Conservation (phyloP, 92 coral and sea anemone genomes). For the Umimayanthus chanpuru region DNA sequence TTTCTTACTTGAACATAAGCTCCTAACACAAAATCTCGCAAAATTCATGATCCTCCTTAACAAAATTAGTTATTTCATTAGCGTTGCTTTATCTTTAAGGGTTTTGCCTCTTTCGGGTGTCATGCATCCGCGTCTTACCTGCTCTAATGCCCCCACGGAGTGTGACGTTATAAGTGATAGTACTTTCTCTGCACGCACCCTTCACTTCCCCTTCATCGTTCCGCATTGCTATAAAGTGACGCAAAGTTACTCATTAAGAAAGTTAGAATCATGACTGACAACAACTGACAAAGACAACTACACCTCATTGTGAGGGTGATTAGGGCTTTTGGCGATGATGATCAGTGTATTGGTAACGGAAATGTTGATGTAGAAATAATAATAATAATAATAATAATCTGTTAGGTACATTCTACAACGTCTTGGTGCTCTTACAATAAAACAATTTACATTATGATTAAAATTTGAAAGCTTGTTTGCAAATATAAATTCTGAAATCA, state of each 20-base stretch:
- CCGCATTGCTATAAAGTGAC: conserved; percentile 43
- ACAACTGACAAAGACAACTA: not conserved
- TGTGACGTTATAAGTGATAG: conserved; percentile 86
- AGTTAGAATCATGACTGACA: not conserved
- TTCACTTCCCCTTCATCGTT: conserved; percentile 57
- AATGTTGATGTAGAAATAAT: too few relatives aligned
- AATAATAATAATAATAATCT: too few relatives aligned
- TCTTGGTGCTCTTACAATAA: too few relatives aligned
- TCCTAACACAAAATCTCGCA: not conserved
- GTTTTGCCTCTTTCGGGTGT: too few relatives aligned
- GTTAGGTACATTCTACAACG: too few relatives aligned
- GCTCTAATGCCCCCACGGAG: conserved; percentile 81
- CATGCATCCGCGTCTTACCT: conserved; percentile 46
- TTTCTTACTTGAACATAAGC: not conserved
- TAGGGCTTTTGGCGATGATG: not conserved
- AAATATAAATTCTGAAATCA: too few relatives aligned
- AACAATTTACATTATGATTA: too few relatives aligned
- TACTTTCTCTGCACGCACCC: conserved; percentile 75
- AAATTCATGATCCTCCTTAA: not conserved
- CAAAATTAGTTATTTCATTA: not conserved
- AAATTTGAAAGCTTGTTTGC: too few relatives aligned
- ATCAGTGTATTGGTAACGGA: not conserved
- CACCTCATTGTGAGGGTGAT: not conserved
- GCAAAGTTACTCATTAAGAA: not conserved
- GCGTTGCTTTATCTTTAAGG: not conserved